phyloP scores from a whole-genome alignment of 2,113 vertebrate species.

The Eulemur rufifrons region DNA sequence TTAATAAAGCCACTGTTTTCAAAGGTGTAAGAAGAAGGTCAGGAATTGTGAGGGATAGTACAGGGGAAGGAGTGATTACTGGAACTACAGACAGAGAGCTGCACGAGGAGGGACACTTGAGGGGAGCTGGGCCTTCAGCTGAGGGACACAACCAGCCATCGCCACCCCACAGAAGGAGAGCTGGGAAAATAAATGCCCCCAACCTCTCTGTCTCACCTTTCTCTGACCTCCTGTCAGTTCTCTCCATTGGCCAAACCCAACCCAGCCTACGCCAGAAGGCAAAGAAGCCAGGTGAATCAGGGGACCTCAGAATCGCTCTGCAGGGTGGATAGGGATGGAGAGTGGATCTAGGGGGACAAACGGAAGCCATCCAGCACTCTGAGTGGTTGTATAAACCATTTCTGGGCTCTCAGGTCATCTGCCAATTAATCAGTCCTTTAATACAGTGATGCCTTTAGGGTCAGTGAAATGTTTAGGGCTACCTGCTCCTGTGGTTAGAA shows the following conservation, averaged over 20 bases:
- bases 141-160: background rate
- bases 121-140: background rate
- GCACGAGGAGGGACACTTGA: background rate
- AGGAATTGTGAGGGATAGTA: background rate
- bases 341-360: background rate
- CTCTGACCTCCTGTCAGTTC: background rate
- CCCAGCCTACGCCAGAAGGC: background rate
- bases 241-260: background rate
- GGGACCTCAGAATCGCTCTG: background rate
- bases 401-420: background rate
- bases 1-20: background rate
- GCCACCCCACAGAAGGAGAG: background rate
- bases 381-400: background rate
- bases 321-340: background rate
- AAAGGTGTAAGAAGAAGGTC: fast-evolving
- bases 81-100: background rate
- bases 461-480: background rate
- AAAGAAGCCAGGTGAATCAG: background rate
- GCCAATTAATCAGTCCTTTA: background rate
- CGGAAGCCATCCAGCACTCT: background rate
- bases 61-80: background rate
- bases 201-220: background rate
- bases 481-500: fast-evolving
- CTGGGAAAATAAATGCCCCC: no score
- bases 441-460: background rate